These are phyloP conservation scores for Glaucopsyche alexis DNA, from an alignment of 2,888 invertebrate genomes.

Conservation along the genomic window DNA sequence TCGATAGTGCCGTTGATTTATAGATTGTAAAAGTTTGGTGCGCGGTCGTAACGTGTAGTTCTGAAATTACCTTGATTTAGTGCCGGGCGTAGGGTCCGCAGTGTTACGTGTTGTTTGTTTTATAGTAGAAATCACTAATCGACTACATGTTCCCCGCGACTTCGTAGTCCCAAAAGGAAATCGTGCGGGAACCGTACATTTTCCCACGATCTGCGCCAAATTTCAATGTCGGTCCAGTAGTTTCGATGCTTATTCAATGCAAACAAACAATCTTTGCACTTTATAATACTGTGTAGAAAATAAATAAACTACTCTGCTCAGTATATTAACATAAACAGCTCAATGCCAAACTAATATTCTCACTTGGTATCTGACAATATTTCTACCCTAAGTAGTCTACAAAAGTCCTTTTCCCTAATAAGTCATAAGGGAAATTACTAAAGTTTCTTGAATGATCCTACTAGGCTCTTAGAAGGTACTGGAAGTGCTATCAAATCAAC, in stretches of 20 bases:
- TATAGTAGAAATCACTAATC: background rate
- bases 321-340: too few species aligned
- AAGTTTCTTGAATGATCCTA: background rate
- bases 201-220: too few species aligned
- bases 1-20: constrained; percentile 55
- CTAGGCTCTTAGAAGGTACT: background rate
- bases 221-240: too few species aligned
- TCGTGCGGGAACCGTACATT: too few species aligned
- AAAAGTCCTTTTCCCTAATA: background rate
- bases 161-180: too few species aligned
- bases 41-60: constrained; percentile 47
- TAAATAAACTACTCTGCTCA: too few species aligned
- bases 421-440: background rate
- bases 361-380: too few species aligned
- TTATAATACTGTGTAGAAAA: too few species aligned
- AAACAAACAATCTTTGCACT: too few species aligned
- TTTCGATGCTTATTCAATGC: too few species aligned
- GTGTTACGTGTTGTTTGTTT: background rate
- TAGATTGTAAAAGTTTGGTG: constrained; percentile 63
- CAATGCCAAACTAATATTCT: too few species aligned
- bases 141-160: background rate
- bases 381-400: background rate
- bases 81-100: constrained; percentile 8
- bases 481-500: background rate
- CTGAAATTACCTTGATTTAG: constrained; percentile 50